Conservation (phyloP, 2,113 vertebrate genomes). For the Ptychochromis oligacanthus region DNA sequence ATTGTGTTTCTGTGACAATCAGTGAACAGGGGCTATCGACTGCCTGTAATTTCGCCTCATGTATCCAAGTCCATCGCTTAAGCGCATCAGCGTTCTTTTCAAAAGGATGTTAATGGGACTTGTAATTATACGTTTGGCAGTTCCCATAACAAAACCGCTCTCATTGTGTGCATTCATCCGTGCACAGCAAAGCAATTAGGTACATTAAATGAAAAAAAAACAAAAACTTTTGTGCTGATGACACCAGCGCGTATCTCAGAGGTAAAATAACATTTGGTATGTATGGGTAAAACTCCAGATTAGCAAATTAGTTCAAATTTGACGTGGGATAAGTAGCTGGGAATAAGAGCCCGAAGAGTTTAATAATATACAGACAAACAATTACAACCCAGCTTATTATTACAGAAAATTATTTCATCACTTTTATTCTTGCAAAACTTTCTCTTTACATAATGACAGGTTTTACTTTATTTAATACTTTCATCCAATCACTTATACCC, state of each 20-base stretch:
- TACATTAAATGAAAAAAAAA: slow-evolving; percentile 20
- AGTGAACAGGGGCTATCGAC: slow-evolving; percentile 6
- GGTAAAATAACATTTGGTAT: background rate
- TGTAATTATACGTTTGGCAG: slow-evolving; percentile 64
- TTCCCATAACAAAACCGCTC: slow-evolving; percentile 56
- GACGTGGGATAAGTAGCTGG: background rate
- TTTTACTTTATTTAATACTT: background rate
- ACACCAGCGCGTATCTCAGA: slow-evolving; percentile 8
- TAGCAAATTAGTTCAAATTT: slow-evolving; percentile 6
- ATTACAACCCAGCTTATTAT: background rate
- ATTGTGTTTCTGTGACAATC: slow-evolving; percentile 55
- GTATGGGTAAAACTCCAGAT: slow-evolving; percentile 13
- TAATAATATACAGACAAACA: background rate
- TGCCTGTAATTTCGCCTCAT: slow-evolving; percentile 42
- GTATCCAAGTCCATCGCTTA: slow-evolving; percentile 41
- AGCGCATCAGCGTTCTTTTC: slow-evolving; percentile 32
- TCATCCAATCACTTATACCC: background rate
- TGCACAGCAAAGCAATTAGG: slow-evolving; percentile 51
- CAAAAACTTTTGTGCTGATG: background rate
- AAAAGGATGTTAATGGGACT: slow-evolving; percentile 52
- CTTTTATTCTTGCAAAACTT: background rate
- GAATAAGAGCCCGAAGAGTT: background rate
- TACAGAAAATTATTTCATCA: background rate
- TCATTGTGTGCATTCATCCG: slow-evolving; percentile 43
- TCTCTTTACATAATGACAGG: background rate